Base-by-base conservation (phyloP, 2,888 invertebrate genomes). In the Terebella lapidaria region DNA sequence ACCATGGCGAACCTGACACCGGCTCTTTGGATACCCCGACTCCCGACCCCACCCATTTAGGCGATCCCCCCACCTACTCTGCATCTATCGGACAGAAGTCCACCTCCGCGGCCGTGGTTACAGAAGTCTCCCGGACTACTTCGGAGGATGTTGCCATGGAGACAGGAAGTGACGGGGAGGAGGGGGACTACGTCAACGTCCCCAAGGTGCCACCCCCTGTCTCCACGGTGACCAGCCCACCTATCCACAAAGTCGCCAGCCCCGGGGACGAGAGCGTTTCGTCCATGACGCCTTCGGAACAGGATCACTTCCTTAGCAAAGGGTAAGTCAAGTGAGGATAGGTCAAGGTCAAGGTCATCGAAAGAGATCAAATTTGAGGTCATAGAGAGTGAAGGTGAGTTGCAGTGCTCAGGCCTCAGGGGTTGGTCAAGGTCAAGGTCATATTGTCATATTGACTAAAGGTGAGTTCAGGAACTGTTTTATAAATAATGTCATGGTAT, bases 231-330 rank as follows among this genome's bases (percentile, higher is more conserved):
- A 15, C 42, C 10, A 35, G 42, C n/a, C 42, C 42, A 35, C 42
- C 42, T 35, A 35, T 35, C 4, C 49, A 53, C 28, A 62, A 62
- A 54, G 26, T 42, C 15, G 30, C 59, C 2, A 46, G 46, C 18
- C 62, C 62, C 3, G 58, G 49, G 15, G 53, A 62, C 45, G 59
- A 59, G 35, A 61, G 61, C 54, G 49, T 63, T 18, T 46, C 51
- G 28, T 63, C 63, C 22, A 61, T 63, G 63, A 63, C 63, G 0
- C 63, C 61, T 18, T 63, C 63, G 0, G 63, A 63, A 28, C 61
- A 63, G 54, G 63, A 63, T 20, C n/a, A 35, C 24, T 54, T 63
- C 18, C 63, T 63, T 35, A 58, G 61, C 57, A 59, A 57, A 30
- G 47, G 26, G 63, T 63, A 52, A 56, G 63, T 60, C n/a, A n/a